Evolutionary conservation across 2,888 invertebrate genomes (phyloP).

Genomic region (Drosophila villosipedis): DNA sequence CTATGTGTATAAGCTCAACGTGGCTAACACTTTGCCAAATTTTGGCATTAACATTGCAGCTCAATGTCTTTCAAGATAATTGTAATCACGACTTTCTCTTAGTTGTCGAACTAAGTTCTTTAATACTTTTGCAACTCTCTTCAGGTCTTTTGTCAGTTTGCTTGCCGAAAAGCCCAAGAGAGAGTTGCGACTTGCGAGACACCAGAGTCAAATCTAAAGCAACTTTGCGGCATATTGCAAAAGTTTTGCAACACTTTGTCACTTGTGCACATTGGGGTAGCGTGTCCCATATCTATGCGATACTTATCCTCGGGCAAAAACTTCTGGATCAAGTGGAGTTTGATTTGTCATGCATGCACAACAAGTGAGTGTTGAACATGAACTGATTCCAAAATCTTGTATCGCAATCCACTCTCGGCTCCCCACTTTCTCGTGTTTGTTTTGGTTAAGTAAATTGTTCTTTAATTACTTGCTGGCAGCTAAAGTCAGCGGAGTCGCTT

Average conservation of each 20-base stretch:
- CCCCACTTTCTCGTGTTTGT: not conserved
- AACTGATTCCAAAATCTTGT: constrained; percentile 61
- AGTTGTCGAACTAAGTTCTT: constrained; percentile 12
- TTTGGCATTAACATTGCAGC: constrained; percentile 6
- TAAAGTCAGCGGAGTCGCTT: constrained; percentile 43
- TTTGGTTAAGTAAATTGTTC: constrained; percentile 59
- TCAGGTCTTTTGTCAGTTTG: not conserved
- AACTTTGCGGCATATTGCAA: constrained; percentile 74
- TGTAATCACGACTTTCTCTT: constrained; percentile 21
- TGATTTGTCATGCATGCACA: constrained; percentile 48
- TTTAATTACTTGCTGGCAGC: constrained; percentile 71
- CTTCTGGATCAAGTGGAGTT: constrained; percentile 18
- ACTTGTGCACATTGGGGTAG: constrained; percentile 39
- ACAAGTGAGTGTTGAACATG: constrained; percentile 61
- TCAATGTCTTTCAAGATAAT: constrained; percentile 26
- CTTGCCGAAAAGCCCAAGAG: constrained; percentile 30
- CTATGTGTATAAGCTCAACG: not conserved
- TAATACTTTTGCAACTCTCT: constrained; percentile 14
- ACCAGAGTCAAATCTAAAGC: constrained; percentile 32
- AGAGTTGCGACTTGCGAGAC: not conserved
- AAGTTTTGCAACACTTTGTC: constrained; percentile 63
- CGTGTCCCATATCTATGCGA: constrained; percentile 24
- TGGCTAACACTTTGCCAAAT: constrained; percentile 6
- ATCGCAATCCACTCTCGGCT: not conserved
- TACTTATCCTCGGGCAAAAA: constrained; percentile 12